Evolutionary conservation across 2,113 vertebrate genomes (phyloP).

Genomic region (Phocoena phocoena): DNA sequence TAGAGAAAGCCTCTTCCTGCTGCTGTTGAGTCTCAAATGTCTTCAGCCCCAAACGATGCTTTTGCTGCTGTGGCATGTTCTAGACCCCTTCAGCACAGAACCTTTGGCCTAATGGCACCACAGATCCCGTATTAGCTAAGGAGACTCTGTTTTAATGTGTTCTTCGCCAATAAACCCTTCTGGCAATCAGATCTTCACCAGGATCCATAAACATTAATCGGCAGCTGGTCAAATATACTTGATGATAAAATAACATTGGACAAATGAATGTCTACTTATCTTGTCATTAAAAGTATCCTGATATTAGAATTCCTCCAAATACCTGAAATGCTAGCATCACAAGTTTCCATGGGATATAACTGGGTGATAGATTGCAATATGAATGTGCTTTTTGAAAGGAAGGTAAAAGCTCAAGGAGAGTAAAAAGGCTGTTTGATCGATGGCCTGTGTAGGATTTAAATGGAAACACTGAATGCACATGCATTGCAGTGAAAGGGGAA

Average conservation of each 20-base stretch:
- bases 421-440: constrained; percentile 7
- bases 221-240: not conserved
- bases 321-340: not conserved
- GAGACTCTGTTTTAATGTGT: not conserved
- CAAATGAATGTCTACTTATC: not conserved
- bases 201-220: not conserved
- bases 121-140: not conserved
- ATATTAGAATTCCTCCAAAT: not conserved
- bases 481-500: not conserved
- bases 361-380: not conserved
- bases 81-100: not conserved
- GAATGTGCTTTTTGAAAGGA: not conserved
- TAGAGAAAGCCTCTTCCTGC: not conserved
- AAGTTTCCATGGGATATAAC: not conserved
- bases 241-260: not conserved
- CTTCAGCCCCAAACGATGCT: not conserved
- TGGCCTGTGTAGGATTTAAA: not conserved
- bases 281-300: not conserved
- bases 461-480: not conserved
- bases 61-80: not conserved
- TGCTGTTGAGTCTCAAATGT: not conserved
- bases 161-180: not conserved
- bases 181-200: not conserved
- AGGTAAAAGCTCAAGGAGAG: not conserved
- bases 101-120: not conserved